Conservation (phyloP, 2,113 vertebrate species). For the Chaetops frenatus region DNA sequence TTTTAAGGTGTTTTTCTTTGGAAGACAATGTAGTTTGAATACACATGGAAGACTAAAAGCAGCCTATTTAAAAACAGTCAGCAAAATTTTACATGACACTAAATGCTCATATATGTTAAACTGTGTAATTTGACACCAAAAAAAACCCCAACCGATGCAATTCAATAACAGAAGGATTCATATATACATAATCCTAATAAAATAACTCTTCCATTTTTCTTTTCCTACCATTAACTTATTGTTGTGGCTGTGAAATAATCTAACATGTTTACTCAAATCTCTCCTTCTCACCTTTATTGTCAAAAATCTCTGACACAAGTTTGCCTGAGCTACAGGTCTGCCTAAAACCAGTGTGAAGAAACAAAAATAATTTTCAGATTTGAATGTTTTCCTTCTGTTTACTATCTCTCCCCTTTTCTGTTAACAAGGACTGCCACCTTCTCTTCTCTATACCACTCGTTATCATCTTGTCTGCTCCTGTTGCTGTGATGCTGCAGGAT, state of each 20-base stretch:
- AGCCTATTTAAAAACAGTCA: background rate
- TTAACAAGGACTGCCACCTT: background rate
- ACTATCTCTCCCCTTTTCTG: background rate
- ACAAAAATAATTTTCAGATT: background rate
- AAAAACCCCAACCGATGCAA: background rate
- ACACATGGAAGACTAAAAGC: background rate
- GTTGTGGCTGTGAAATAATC: background rate
- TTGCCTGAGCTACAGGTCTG: background rate
- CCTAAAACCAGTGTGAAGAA: background rate
- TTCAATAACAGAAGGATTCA: background rate
- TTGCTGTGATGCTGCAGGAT: background rate
- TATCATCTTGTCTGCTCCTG: background rate
- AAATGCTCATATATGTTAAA: background rate
- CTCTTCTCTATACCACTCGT: background rate
- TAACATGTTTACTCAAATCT: background rate
- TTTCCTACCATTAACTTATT: background rate
- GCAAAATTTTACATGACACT: background rate
- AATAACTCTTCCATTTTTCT: background rate
- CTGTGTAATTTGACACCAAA: background rate
- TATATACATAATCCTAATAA: background rate
- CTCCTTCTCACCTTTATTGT: background rate
- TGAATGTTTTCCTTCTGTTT: background rate
- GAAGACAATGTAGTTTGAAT: background rate
- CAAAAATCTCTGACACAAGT: fast-evolving
- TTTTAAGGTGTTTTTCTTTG: background rate